Percentiles rank a stretch among this genome's conserved stretches.
These are phyloP conservation scores for Phragmatobia fuliginosa DNA, from an alignment of 2,888 invertebrate species.

Conservation along the genomic window DNA sequence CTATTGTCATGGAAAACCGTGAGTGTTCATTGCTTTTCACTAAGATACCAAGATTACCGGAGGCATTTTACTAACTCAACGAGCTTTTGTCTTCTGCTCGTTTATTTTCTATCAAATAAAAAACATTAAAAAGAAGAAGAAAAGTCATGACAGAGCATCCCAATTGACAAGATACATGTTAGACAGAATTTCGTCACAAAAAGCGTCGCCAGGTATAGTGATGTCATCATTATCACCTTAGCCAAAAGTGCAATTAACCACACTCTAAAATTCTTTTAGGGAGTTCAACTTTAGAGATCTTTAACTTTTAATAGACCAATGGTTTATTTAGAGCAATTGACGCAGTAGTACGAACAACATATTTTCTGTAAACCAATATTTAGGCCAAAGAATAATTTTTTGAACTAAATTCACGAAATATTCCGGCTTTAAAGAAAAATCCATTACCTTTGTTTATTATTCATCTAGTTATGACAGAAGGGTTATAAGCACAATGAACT, in stretches of 20 bases:
- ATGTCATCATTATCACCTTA: too few relatives aligned
- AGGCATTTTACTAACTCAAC: too few relatives aligned
- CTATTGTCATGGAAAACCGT: too few relatives aligned
- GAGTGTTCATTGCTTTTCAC: too few relatives aligned
- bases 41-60: too few relatives aligned
- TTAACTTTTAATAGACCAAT: neutral
- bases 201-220: neutral
- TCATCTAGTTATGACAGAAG: constrained; percentile 10
- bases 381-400: constrained; percentile 6
- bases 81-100: too few relatives aligned
- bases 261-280: neutral
- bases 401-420: constrained; percentile 7
- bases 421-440: constrained; percentile 3
- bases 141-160: neutral
- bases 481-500: constrained; percentile 18
- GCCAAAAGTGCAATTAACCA: neutral
- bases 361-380: constrained; percentile 2
- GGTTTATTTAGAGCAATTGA: neutral
- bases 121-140: neutral
- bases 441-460: constrained; percentile 8
- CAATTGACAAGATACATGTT: too few relatives aligned
- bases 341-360: neutral
- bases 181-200: neutral
- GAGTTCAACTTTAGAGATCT: neutral
- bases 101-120: neutral